phyloP scores from a whole-genome alignment of 23 tunicate species.

The Styela clava region DNA sequence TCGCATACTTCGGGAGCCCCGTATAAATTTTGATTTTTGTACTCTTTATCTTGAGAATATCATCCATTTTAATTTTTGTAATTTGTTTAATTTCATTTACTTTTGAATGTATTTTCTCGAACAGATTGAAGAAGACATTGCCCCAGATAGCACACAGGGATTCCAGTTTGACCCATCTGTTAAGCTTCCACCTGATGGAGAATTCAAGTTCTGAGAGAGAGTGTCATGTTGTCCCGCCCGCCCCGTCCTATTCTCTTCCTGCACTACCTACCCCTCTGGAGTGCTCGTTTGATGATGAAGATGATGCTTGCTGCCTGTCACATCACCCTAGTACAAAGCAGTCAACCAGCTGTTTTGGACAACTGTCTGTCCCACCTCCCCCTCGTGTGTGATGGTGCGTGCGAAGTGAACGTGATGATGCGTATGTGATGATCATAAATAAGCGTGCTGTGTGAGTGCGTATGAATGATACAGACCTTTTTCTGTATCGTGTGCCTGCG shows the following conservation, averaged over 20 bases:
- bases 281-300: constrained; percentile 17
- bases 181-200: constrained; percentile 82
- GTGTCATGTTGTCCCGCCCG: background rate
- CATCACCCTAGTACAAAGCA: background rate
- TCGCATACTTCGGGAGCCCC: no score
- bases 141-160: constrained; percentile 43
- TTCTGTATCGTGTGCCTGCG: constrained; percentile 21
- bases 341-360: background rate
- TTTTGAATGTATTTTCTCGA: no score
- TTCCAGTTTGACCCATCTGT: constrained; percentile 82
- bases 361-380: background rate
- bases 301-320: constrained; percentile 1
- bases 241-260: constrained; percentile 22
- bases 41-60: no score
- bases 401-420: background rate
- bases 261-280: constrained; percentile 24
- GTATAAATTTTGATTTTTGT: no score
- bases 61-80: no score
- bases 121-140: constrained; percentile 29
- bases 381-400: background rate
- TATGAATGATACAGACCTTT: background rate
- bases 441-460: background rate
- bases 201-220: constrained; percentile 63
- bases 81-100: no score
- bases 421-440: background rate